Base-by-base conservation (phyloP, 2,888 invertebrate genomes). In the Agrotis ipsilon region DNA sequence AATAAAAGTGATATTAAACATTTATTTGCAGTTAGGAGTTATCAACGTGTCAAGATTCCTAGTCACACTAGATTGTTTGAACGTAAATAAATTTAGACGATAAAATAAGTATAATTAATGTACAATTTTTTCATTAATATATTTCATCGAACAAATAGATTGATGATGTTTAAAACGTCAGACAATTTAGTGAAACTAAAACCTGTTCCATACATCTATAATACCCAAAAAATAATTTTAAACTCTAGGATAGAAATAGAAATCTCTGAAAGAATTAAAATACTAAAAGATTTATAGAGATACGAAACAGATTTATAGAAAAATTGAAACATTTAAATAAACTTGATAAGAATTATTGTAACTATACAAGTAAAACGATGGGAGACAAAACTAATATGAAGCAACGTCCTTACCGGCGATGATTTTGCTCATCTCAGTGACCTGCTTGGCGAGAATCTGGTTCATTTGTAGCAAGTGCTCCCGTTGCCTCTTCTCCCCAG, bases 371-470 rank as follows among this genome's bases (percentile, higher is more conserved):
- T 51, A 51, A 66, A 65, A 75, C 65, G 63, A 66, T 83, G 43
- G 59, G 45, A 74, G 71, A 68, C 72, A 75, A 80, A 78, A 81
- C 78, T 77, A 72, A 62, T 70, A 79, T 76, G 61, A 80, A 82
- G 84, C 85, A 67, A 75, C 52, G 21, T 80, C 95, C 97, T 96
- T 97, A 99, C 99, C 99, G 94, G 99, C 99, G 87, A 99, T 98
- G 92, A 98, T 98, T 97, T 98, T 98, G 96, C 98, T 99, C 97
- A 98, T 98, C 95, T 98, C 98, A 97, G 98, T 99, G 87, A 99
- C 99, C 96, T 98, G 98, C 92, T 98, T 98, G 75, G 99, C 99
- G 86, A 99, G 96, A 87, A 98, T 98, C 95, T 99, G 99, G 96
- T 98, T 98, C 88, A 99, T 96, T 91, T 98, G 98, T 77, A 99